Conservation (phyloP, 1,140 invertebrate genomes). For the Diuraphis noxia region DNA sequence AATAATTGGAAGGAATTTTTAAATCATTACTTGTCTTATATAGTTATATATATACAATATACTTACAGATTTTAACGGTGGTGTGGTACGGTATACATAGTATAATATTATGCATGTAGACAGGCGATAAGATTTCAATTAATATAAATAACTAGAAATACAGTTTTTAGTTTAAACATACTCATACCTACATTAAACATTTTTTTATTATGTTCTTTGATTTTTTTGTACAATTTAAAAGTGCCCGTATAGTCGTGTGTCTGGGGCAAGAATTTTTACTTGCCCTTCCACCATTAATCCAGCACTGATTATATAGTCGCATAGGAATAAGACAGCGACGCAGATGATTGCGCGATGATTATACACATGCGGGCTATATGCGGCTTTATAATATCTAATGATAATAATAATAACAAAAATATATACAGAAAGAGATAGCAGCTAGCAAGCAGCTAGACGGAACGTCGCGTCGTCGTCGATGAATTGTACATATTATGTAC, state of each 20-base stretch:
- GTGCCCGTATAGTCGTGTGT: background rate
- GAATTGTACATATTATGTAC: background rate
- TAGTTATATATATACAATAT: too few relatives aligned
- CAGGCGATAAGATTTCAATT: too few relatives aligned
- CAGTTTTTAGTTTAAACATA: background rate
- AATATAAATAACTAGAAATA: background rate
- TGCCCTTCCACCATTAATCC: background rate
- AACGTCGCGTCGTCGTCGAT: background rate
- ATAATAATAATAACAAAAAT: background rate
- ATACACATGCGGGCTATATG: background rate
- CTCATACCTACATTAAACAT: background rate
- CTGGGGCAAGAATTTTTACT: background rate
- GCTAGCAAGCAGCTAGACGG: background rate
- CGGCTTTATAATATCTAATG: background rate
- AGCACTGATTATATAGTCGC: background rate
- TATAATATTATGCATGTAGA: too few relatives aligned
- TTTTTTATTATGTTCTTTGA: background rate
- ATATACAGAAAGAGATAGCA: background rate
- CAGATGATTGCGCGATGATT: background rate
- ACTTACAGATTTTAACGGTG: too few relatives aligned
- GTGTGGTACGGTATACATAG: too few relatives aligned
- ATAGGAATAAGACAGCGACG: background rate
- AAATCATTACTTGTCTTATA: too few relatives aligned
- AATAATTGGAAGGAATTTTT: too few relatives aligned
- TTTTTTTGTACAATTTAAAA: background rate